phyloP scores from a whole-genome alignment of 1,140 invertebrate species.

The Aphis gossypii region DNA sequence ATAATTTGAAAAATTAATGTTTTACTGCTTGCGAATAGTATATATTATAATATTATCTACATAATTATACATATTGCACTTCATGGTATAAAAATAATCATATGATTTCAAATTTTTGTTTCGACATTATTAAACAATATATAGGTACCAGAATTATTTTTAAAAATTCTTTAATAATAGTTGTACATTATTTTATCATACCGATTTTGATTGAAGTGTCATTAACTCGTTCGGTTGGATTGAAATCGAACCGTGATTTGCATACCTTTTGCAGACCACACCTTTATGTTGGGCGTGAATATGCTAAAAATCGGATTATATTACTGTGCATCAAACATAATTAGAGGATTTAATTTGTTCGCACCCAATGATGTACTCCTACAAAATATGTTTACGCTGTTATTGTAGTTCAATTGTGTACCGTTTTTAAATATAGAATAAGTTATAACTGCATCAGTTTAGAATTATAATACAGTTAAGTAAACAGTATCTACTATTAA shows the following conservation, averaged over 20 bases:
- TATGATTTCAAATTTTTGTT: not conserved
- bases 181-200: not conserved
- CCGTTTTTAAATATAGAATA: not conserved
- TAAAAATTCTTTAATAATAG: not conserved
- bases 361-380: not conserved
- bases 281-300: not conserved
- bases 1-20: not conserved
- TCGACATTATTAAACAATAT: not conserved
- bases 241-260: not conserved
- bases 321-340: not conserved
- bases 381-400: not conserved
- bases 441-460: not conserved
- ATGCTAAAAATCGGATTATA: not conserved
- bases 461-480: no score
- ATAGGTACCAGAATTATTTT: not conserved
- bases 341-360: not conserved
- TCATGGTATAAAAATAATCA: not conserved
- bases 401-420: not conserved
- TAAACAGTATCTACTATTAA: not conserved
- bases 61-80: not conserved
- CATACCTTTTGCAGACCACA: not conserved
- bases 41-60: not conserved
- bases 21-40: not conserved
- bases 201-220: not conserved
- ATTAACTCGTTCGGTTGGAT: not conserved